These are phyloP conservation scores for Stomatorhinus walkeri DNA, from an alignment of 2,797 vertebrate genomes.

Conservation along the genomic window DNA sequence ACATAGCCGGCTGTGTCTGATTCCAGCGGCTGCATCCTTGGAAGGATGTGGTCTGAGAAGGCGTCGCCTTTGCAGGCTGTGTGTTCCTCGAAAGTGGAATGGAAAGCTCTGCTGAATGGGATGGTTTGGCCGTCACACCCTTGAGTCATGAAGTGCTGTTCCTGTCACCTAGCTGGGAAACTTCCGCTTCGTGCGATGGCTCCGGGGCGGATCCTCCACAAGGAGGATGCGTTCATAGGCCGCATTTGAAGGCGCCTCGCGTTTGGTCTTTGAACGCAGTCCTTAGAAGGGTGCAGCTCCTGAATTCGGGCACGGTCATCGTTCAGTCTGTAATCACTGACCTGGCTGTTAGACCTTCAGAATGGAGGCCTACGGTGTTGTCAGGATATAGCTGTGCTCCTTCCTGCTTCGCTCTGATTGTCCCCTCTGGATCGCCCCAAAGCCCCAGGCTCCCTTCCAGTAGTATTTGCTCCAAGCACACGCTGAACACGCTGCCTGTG, in stretches of 20 bases:
- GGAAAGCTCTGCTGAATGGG: background rate
- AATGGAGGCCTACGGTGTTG: background rate
- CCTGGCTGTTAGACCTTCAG: background rate
- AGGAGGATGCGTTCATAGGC: background rate
- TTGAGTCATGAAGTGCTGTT: background rate
- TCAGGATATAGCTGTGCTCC: background rate
- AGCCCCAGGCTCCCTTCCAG: conserved; percentile 18
- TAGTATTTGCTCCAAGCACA: background rate
- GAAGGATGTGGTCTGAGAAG: background rate
- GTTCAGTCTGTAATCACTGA: background rate
- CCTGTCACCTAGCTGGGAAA: background rate
- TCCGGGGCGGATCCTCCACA: background rate
- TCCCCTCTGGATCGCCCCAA: background rate
- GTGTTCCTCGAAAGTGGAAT: background rate
- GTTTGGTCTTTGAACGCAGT: background rate
- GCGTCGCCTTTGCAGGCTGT: background rate
- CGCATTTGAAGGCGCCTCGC: background rate
- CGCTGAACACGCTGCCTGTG: background rate
- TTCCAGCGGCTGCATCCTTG: background rate
- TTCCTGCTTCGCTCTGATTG: background rate
- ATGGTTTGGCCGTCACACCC: background rate
- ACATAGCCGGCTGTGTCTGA: background rate
- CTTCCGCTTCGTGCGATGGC: background rate
- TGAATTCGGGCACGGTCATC: background rate
- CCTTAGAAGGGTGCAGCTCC: background rate